Percentiles rank a stretch among this genome's conserved stretches.
Evolutionary conservation across 64 coral and sea anemone genomes (phyloP).

Genomic region (Stichodactyla mertensii): DNA sequence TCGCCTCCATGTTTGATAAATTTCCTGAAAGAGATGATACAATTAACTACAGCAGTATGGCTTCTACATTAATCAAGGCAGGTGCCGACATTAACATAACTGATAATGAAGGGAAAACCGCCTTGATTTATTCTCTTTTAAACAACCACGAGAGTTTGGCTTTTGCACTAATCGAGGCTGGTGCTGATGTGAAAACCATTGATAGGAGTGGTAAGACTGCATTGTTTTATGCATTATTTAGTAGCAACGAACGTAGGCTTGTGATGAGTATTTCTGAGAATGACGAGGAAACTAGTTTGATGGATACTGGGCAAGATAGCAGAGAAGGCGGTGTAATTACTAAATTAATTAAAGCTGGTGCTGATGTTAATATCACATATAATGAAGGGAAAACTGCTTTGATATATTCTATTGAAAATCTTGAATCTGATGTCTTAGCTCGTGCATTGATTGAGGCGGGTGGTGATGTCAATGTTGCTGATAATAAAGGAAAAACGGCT

Average conservation of each 20-base stretch:
- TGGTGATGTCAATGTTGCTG: neutral
- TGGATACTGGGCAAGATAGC: neutral
- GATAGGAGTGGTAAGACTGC: neutral
- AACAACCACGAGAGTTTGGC: neutral
- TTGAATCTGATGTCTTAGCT: neutral
- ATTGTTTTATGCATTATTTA: neutral
- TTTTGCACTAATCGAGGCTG: neutral
- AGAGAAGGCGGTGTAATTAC: neutral
- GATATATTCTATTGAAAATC: neutral
- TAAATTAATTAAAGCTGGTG: slow-evolving; percentile 4
- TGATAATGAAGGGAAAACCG: neutral
- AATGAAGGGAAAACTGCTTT: slow-evolving; percentile 7
- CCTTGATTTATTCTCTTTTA: neutral
- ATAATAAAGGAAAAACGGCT: neutral
- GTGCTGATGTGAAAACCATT: slow-evolving; percentile 2
- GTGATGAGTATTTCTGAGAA: neutral
- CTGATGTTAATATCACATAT: slow-evolving; percentile 2
- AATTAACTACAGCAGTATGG: neutral
- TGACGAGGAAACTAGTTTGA: neutral
- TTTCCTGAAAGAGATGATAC: neutral
- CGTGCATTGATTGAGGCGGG: neutral
- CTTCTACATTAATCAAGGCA: neutral
- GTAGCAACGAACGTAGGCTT: neutral
- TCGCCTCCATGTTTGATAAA: neutral
- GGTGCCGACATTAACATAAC: neutral